A percentile compares a stretch with the other conserved stretches of the same genome.
Evolutionary conservation across 2,113 vertebrate genomes (phyloP).

Genomic region (Chamaea fasciata): DNA sequence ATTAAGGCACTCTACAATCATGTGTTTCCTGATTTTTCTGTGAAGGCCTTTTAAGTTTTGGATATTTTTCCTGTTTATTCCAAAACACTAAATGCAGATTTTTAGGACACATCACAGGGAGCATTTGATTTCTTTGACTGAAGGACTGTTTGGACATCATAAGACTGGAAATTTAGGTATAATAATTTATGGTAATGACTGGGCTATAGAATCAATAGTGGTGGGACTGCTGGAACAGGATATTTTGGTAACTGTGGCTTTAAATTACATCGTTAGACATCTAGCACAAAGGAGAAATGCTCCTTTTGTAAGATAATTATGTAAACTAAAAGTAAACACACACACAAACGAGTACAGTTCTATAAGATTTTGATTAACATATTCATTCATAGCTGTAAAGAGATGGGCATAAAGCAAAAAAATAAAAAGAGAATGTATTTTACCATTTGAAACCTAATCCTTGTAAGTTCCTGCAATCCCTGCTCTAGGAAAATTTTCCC

Average conservation of each 20-base stretch:
- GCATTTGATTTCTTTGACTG: background rate
- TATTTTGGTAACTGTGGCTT: background rate
- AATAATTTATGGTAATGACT: constrained; percentile 16
- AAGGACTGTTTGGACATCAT: background rate
- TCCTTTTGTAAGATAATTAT: constrained; percentile 22
- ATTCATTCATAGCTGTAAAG: background rate
- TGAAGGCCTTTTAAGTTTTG: background rate
- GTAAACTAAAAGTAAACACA: constrained; percentile 24
- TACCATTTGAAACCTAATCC: background rate
- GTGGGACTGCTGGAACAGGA: background rate
- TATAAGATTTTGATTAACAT: constrained; percentile 30
- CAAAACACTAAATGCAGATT: background rate
- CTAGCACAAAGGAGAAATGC: background rate
- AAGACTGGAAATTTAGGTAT: constrained; percentile 8
- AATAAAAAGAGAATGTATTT: background rate
- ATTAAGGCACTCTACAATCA: background rate
- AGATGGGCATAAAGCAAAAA: background rate
- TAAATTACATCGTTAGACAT: background rate
- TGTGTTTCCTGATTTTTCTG: background rate
- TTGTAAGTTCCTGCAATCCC: background rate
- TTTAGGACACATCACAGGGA: background rate
- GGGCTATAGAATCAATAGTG: background rate
- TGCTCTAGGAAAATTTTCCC: background rate
- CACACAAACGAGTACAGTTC: background rate
- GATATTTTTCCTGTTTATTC: background rate